Evolutionary conservation across 2,797 vertebrate species (phyloP).

Genomic region (Acrocephalus scirpaceus): DNA sequence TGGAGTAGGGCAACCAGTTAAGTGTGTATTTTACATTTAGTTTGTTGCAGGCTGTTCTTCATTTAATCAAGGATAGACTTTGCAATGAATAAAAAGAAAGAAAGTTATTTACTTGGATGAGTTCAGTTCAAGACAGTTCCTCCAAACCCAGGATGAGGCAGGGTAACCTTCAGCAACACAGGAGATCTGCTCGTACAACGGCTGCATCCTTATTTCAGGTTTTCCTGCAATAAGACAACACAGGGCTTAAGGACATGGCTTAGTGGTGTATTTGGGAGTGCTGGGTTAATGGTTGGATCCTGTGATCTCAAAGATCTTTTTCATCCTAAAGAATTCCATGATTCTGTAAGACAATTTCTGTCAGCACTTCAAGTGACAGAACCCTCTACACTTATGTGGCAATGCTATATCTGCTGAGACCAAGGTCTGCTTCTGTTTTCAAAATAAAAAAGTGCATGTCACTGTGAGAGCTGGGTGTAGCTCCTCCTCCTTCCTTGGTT

Average conservation of each 20-base stretch:
- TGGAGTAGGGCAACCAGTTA: rapidly evolving
- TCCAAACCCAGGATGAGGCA: conserved; percentile 76
- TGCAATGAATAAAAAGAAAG: background rate
- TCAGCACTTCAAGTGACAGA: background rate
- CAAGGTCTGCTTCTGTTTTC: background rate
- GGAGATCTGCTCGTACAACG: conserved; percentile 56
- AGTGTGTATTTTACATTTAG: background rate
- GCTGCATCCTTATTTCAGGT: conserved; percentile 63
- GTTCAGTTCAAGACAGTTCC: conserved; percentile 58
- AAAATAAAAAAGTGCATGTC: background rate
- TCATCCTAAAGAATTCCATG: background rate
- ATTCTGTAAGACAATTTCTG: background rate
- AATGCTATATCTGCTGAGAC: background rate
- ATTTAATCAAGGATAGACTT: background rate
- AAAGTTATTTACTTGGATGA: conserved; percentile 70
- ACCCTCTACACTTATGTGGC: background rate
- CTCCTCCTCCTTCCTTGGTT: background rate
- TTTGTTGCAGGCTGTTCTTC: background rate
- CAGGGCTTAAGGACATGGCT: background rate
- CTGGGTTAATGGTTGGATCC: background rate
- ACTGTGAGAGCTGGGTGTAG: background rate
- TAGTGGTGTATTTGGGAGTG: background rate
- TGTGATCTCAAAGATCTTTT: background rate
- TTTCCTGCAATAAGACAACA: conserved; percentile 59
- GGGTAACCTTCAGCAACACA: conserved; percentile 75